Percentiles rank a stretch among this genome's conserved stretches.
These are phyloP conservation scores for Imbricaverruca yamaguchii DNA, from an alignment of 2,888 invertebrate species.

Conservation along the genomic window DNA sequence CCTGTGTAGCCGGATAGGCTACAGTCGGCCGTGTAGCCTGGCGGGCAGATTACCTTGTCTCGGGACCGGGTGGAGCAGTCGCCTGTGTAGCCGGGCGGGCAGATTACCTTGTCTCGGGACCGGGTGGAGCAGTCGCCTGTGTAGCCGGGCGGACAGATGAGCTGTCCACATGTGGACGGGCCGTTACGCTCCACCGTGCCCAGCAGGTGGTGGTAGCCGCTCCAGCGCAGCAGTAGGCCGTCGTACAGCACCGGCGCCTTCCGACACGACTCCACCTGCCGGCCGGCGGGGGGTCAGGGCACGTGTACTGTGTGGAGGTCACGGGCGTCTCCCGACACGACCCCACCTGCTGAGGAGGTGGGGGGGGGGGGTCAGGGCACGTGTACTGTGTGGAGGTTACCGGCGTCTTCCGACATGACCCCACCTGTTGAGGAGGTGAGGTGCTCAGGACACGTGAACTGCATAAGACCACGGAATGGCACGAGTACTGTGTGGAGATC, in stretches of 20 bases:
- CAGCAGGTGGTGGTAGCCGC: slow-evolving; percentile 78
- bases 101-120: slow-evolving; percentile 71
- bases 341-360: not conserved
- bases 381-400: not conserved
- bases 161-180: slow-evolving; percentile 84
- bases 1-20: too few relatives aligned
- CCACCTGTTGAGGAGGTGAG: not conserved
- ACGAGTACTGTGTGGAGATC: too few relatives aligned
- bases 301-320: not conserved
- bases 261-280: slow-evolving; percentile 67
- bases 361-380: not conserved
- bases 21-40: too few relatives aligned
- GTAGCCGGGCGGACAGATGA: slow-evolving; percentile 80
- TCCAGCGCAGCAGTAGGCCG: slow-evolving; percentile 81
- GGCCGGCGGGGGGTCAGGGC: not conserved
- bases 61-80: too few relatives aligned
- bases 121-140: slow-evolving; percentile 79
- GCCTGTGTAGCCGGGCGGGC: too few relatives aligned
- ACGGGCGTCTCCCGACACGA: not conserved
- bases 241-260: slow-evolving; percentile 84
- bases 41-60: too few relatives aligned
- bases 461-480: too few relatives aligned
- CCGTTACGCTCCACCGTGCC: slow-evolving; percentile 87
- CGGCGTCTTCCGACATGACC: not conserved
- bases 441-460: too few relatives aligned